A percentile compares a stretch with the other conserved stretches of the same genome.
Conservation (phyloP, 2,797 vertebrate genomes). For the Crypturellus tataupa region DNA sequence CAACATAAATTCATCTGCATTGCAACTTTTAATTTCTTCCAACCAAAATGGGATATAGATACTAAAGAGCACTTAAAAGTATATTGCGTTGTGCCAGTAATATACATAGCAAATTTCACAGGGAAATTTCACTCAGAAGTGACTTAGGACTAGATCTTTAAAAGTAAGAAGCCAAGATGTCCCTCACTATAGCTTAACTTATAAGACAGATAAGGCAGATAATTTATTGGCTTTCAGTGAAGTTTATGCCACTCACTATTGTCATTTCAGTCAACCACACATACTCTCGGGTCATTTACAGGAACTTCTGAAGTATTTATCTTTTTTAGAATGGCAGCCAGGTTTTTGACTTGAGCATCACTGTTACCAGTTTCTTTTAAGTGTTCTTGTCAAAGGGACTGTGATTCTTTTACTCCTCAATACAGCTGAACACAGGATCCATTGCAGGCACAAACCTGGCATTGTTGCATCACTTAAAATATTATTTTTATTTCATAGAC, state of each 20-base stretch:
- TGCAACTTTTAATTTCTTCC: constrained; percentile 34
- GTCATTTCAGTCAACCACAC: neutral
- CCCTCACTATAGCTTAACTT: neutral
- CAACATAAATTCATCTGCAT: constrained; percentile 19
- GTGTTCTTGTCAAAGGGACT: neutral
- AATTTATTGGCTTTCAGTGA: neutral
- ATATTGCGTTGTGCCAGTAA: neutral
- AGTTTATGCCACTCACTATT: neutral
- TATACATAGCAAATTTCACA: neutral
- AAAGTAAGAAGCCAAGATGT: neutral
- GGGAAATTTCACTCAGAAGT: neutral
- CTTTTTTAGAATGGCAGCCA: neutral
- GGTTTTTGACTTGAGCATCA: neutral
- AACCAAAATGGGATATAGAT: neutral
- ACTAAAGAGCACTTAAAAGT: neutral
- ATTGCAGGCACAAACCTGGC: neutral
- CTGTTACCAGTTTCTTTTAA: neutral
- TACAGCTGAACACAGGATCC: neutral
- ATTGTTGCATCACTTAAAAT: neutral
- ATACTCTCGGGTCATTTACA: neutral
- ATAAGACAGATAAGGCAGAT: neutral
- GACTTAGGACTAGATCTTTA: neutral
- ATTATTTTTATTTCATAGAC: neutral
- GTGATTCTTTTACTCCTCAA: neutral
- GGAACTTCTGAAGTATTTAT: neutral